Evolutionary conservation across 1,140 invertebrate genomes (phyloP).

Genomic region (Bombus pyrosoma): DNA sequence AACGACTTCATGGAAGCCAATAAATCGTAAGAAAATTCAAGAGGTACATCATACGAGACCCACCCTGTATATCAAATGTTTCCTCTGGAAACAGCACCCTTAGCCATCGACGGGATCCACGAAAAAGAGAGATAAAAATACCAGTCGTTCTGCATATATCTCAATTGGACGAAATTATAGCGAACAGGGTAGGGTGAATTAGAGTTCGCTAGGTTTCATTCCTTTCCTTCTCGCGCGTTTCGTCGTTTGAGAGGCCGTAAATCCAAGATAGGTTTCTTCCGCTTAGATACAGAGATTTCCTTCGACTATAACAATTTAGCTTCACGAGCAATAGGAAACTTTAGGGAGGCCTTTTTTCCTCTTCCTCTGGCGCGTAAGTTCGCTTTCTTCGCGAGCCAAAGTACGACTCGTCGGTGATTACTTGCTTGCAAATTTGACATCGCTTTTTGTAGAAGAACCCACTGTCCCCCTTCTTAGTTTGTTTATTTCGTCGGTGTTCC

Average conservation of each 20-base stretch:
- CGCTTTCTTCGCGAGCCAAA: neutral
- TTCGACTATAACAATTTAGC: slow-evolving; percentile 45
- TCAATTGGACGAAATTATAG: slow-evolving; percentile 39
- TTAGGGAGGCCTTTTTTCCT: slow-evolving; percentile 6
- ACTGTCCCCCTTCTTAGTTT: too few relatives aligned
- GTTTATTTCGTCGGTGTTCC: neutral
- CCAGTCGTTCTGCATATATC: neutral
- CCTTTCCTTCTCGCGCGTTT: neutral
- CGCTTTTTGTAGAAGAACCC: neutral
- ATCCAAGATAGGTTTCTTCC: slow-evolving; percentile 35
- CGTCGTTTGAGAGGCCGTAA: neutral
- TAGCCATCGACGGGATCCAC: neutral
- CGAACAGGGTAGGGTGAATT: too few relatives aligned
- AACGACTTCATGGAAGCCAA: neutral
- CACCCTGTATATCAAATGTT: neutral
- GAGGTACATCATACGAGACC: neutral
- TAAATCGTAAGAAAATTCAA: slow-evolving; percentile 6
- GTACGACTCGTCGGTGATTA: slow-evolving; percentile 5
- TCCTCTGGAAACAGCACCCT: neutral
- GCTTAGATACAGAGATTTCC: too few relatives aligned
- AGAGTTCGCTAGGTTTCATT: slow-evolving; percentile 7
- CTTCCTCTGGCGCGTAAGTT: slow-evolving; percentile 37
- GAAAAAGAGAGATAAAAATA: neutral
- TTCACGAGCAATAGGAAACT: slow-evolving; percentile 44
- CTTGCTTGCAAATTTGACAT: slow-evolving; percentile 11